Conservation (phyloP, 2,113 vertebrate genomes). For the Petaurus breviceps region DNA sequence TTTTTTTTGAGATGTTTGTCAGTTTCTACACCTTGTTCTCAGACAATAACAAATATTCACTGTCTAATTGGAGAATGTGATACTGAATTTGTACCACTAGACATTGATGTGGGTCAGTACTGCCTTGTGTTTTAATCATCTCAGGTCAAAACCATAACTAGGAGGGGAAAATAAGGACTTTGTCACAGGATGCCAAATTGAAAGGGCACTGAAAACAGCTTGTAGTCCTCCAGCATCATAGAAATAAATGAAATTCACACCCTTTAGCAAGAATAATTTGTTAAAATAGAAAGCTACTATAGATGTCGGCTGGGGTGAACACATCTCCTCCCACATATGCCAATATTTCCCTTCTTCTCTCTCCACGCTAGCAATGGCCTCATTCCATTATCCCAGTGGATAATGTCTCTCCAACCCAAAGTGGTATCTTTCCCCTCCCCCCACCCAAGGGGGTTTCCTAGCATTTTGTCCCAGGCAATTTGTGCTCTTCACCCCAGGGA, state of each 20-base stretch:
- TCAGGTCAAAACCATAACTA: not conserved
- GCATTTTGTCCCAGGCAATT: not conserved
- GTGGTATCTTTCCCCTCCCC: not conserved
- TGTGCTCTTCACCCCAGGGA: not conserved
- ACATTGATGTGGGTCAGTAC: not conserved
- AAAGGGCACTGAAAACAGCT: not conserved
- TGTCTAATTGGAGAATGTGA: not conserved
- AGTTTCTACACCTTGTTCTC: not conserved
- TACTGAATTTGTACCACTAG: not conserved
- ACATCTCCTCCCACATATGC: not conserved
- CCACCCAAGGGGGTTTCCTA: not conserved
- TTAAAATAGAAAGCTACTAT: not conserved
- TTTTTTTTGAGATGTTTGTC: not conserved
- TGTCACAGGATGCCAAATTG: not conserved
- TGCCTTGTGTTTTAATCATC: not conserved
- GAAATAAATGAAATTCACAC: not conserved
- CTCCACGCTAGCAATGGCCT: not conserved
- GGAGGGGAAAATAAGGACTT: not conserved
- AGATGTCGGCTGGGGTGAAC: not conserved
- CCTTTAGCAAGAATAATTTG: not conserved
- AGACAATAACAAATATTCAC: not conserved
- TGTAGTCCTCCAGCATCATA: not conserved
- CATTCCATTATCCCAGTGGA: not conserved
- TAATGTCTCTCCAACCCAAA: not conserved
- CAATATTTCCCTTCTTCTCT: not conserved